Base-by-base conservation (phyloP, 1,140 invertebrate species). In the Helicoverpa zea region DNA sequence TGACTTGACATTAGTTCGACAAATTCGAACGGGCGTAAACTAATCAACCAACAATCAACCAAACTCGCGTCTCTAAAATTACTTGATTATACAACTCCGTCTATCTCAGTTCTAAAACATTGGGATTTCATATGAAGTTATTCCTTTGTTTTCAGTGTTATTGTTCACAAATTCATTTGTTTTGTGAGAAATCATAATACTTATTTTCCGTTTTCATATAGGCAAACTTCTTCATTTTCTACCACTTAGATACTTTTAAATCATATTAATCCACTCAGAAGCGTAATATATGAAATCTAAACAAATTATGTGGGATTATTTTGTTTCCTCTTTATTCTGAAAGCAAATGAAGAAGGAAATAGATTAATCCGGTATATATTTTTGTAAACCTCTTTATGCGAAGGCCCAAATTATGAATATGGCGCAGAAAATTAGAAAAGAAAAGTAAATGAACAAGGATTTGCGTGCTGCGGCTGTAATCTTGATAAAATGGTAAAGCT, bases 11-110 rank as follows among this genome's bases (percentile, higher is more conserved):
- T 61, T 79, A 79, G 77, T 80, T 82, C 63, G 66, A 73, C 63
- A 80, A 78, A 76, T 80, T 72, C 72, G 73, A 79, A 83, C 68
- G n/a, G 78, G 64, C 59, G 51, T 81, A 81, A 78, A 73, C 56
- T 82, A 84, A 84, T 84, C 77, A 79, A 80, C 13, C 35, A 80
- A 82, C 79, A 82, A 78, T 74, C 75, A 79, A 77, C 47, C 49
- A 12, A 61, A 80, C 29, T 56, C 56, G 59, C 51, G 58, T 64
- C 18, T 47, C 54, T 66, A 64, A 81, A 83, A 61, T 80, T 75
- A 66, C 49, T 70, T 56, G 59, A 79, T 70, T 80, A 52, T 59
- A 74, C 61, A 75, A 80, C 70, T 66, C 66, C 52, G 58, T 79
- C 63, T 70, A 49, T 29, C 13, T 10, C 10, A 61, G 66, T 75